A percentile compares a stretch with the other conserved stretches of the same genome.
phyloP scores from a whole-genome alignment of 1,140 invertebrate genomes.

The Eurosta solidaginis region DNA sequence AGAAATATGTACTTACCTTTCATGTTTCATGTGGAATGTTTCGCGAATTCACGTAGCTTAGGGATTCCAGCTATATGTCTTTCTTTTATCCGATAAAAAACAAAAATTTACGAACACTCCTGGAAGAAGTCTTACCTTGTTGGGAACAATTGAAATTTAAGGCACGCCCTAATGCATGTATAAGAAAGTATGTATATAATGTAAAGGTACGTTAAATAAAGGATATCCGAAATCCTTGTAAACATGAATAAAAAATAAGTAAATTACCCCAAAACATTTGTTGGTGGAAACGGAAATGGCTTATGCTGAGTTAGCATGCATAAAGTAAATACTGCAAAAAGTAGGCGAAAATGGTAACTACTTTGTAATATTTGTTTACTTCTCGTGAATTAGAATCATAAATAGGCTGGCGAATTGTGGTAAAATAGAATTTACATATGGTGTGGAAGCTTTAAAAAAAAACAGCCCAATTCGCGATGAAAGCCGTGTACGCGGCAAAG shows the following conservation, averaged over 20 bases:
- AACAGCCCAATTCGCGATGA: background rate
- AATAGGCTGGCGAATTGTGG: background rate
- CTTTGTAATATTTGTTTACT: background rate
- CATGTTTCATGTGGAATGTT: too few species aligned
- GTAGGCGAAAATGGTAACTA: constrained; percentile 17
- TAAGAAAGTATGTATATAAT: too few species aligned
- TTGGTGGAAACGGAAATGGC: constrained; percentile 46
- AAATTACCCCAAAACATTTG: background rate
- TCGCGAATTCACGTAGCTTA: too few species aligned
- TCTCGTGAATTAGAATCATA: background rate
- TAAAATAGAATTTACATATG: background rate
- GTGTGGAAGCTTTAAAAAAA: background rate
- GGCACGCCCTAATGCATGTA: too few species aligned
- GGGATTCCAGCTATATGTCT: too few species aligned
- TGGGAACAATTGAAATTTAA: too few species aligned
- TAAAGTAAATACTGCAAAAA: constrained; percentile 32
- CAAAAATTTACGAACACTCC: too few species aligned
- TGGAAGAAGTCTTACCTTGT: too few species aligned
- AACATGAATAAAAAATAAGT: background rate
- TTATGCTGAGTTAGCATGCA: constrained; percentile 56
- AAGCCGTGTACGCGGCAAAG: too few species aligned
- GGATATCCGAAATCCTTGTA: background rate
- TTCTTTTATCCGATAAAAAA: too few species aligned
- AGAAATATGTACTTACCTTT: too few species aligned
- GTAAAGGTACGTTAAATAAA: background rate